A percentile compares a stretch with the other conserved stretches of the same genome.
These are phyloP conservation scores for Benthosema pterotum DNA, from an alignment of 2,797 vertebrate genomes.

Conservation along the genomic window DNA sequence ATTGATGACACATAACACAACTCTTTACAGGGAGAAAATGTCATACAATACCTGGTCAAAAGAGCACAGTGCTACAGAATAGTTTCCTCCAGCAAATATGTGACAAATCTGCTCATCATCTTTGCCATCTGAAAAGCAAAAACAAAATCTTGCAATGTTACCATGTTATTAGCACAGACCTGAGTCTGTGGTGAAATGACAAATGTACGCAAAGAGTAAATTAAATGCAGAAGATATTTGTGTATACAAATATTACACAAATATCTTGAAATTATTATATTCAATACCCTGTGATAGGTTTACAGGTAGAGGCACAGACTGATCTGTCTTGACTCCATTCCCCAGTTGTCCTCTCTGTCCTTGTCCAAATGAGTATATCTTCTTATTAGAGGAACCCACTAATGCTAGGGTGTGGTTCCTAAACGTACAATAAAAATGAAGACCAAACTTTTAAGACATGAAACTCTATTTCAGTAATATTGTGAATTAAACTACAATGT, in stretches of 20 bases:
- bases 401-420: constrained; percentile 79
- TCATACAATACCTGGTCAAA: constrained; percentile 18
- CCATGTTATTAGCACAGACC: not conserved
- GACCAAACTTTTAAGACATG: not conserved
- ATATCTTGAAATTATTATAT: not conserved
- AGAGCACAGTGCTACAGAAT: constrained; percentile 39
- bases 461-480: not conserved
- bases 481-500: not conserved
- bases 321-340: constrained; percentile 48
- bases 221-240: not conserved
- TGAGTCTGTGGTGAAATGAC: not conserved
- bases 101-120: constrained; percentile 15
- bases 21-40: not conserved
- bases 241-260: no score
- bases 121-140: constrained; percentile 25
- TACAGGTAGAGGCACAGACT: constrained; percentile 74
- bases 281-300: constrained; percentile 37
- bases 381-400: constrained; percentile 60
- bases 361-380: constrained; percentile 78
- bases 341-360: constrained; percentile 69
- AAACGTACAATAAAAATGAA: constrained; percentile 19
- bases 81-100: constrained; percentile 53
- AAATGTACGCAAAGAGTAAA: not conserved
- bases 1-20: not conserved
- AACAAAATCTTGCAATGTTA: not conserved